Base-by-base conservation (phyloP, 2,888 invertebrate genomes). In the Apamea monoglypha region DNA sequence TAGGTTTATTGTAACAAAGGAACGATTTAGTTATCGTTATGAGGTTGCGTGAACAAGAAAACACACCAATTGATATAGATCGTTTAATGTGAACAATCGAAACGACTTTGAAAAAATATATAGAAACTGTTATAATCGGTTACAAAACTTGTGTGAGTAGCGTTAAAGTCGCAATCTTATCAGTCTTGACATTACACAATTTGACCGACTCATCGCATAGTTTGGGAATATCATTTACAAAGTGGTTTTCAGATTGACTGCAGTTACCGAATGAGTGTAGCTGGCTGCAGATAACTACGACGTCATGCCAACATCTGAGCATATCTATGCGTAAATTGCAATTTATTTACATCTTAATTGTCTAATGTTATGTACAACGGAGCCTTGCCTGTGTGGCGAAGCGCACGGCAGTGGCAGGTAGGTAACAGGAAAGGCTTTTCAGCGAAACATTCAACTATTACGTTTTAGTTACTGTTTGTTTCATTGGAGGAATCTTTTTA, bases 101-200 rank as follows among this genome's bases (percentile, higher is more conserved):
- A 94, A 94, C 92, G 92, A 92, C 93, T 94, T 91, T 92, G 93
- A 92, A 95, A 96, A 95, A 95, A 95, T 95, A 95, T 93, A 92
- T 93, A 94, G 89, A 89, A 93, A 90, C 87, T 91, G 91, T 89
- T 89, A 84, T 59, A 87, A 90, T 92, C 80, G 92, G 89, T 91
- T 94, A 94, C 91, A 93, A 93, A 92, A 91, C 84, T 86, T 90
- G 87, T 88, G 91, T 85, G 86, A 91, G 91, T 90, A 88, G 91
- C 89, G 88, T 89, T 92, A 93, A 90, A 90, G 88, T 91, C 83
- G 89, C 88, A 91, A 92, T 90, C 84, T 89, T 86, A 87, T 94
- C 95, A 96, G 96, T 96, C 95, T 96, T 95, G 91, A 92, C 90
- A 91, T 92, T 93, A 92, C 90, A 93, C 94, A 94, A 89, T 87